Evolutionary conservation across 2,888 invertebrate species (phyloP).

Genomic region (Acrocera orbiculus): DNA sequence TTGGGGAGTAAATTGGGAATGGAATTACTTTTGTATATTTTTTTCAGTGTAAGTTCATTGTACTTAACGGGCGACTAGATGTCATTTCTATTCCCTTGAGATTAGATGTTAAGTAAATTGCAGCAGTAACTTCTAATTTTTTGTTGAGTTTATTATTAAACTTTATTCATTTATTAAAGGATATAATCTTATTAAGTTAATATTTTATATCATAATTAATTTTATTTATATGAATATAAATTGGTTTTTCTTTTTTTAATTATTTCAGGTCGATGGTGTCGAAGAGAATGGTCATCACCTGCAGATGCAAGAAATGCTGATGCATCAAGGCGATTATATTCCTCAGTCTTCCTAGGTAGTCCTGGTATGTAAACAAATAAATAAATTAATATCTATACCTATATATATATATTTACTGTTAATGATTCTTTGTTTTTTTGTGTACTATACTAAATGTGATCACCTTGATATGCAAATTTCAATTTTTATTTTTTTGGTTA

Average conservation of each 20-base stretch:
- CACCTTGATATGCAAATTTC: conserved; percentile 9
- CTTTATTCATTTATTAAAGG: too few relatives aligned
- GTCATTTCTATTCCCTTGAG: too few relatives aligned
- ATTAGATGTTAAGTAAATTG: too few relatives aligned
- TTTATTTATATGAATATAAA: conserved; percentile 6
- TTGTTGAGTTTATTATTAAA: too few relatives aligned
- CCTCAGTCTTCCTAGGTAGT: conserved; percentile 85
- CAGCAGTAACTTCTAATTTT: too few relatives aligned
- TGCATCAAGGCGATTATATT: conserved; percentile 69
- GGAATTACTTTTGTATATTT: too few relatives aligned
- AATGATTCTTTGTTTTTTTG: conserved; percentile 4
- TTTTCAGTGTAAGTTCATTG: too few relatives aligned
- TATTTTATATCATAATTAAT: conserved; percentile 9
- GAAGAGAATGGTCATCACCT: conserved; percentile 78
- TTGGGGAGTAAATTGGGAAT: too few relatives aligned
- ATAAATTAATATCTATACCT: background rate
- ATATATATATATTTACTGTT: background rate
- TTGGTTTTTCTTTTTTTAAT: conserved; percentile 11
- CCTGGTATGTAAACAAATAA: conserved; percentile 44
- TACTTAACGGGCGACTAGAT: too few relatives aligned
- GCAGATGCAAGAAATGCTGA: conserved; percentile 63
- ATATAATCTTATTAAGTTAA: too few relatives aligned
- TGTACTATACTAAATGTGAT: too few relatives aligned
- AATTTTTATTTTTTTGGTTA: background rate
- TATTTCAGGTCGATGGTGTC: conserved; percentile 84